Conservation (phyloP, 1,140 invertebrate genomes). For the Brachionus paranguensis region DNA sequence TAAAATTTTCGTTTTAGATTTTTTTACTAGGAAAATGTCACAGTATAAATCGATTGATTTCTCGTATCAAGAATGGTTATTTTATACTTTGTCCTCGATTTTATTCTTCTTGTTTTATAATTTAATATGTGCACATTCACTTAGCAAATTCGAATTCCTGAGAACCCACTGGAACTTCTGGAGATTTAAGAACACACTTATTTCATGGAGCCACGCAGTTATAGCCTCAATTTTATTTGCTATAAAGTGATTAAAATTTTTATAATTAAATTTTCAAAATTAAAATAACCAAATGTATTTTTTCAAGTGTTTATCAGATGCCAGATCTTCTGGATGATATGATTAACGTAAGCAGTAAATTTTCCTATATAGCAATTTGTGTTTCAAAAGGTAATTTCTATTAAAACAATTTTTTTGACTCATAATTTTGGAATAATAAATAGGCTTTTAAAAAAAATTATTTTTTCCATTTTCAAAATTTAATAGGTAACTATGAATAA, state of each 20-base stretch:
- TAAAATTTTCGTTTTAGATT: background rate
- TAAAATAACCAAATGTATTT: background rate
- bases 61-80: background rate
- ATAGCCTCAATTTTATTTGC: background rate
- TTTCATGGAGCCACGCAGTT: slow-evolving; percentile 27
- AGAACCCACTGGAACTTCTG: slow-evolving; percentile 34
- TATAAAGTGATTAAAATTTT: background rate
- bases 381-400: slow-evolving; percentile 13
- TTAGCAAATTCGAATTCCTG: slow-evolving; percentile 5
- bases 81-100: background rate
- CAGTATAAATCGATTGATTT: slow-evolving; percentile 5
- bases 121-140: background rate
- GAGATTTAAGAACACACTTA: slow-evolving; percentile 36
- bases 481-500: background rate
- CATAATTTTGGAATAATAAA: background rate
- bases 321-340: slow-evolving; percentile 24
- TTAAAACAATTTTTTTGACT: background rate
- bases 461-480: slow-evolving; percentile 1
- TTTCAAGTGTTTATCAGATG: background rate
- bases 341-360: slow-evolving; percentile 35
- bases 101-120: slow-evolving; percentile 17
- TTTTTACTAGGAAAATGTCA: slow-evolving; percentile 2
- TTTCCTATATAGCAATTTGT: slow-evolving; percentile 32
- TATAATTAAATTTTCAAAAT: background rate
- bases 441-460: background rate